A percentile compares a stretch with the other conserved stretches of the same genome.
These are phyloP conservation scores for Diprion similis DNA, from an alignment of 1,140 invertebrate species.

Conservation along the genomic window DNA sequence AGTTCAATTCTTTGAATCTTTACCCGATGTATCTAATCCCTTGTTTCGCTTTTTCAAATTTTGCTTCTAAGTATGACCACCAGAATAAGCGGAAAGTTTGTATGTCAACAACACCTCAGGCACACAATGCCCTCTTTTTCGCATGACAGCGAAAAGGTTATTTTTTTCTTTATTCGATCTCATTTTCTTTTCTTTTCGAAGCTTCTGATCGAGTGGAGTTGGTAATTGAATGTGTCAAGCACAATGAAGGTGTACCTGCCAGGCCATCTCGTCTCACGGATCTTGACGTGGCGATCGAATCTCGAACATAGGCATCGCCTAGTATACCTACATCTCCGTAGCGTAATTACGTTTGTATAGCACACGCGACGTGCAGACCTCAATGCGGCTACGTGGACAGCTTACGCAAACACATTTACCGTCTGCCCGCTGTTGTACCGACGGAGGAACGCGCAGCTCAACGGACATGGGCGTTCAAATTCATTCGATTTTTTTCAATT, in stretches of 20 bases:
- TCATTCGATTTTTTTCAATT: not conserved
- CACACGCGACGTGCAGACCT: not conserved
- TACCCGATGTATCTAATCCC: no score
- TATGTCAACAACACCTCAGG: no score
- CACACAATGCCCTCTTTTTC: no score
- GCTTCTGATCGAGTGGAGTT: no score
- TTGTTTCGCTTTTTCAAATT: no score
- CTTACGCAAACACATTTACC: not conserved
- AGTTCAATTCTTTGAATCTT: no score
- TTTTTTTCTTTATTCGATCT: no score
- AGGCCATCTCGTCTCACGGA: not conserved
- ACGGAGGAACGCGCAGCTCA: not conserved
- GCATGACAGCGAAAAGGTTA: no score
- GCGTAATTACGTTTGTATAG: constrained; percentile 2
- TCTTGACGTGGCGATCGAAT: not conserved
- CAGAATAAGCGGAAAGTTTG: no score
- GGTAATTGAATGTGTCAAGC: not conserved
- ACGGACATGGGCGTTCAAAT: not conserved
- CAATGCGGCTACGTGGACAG: not conserved
- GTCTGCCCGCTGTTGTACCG: not conserved
- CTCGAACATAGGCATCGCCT: not conserved
- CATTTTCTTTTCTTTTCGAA: no score
- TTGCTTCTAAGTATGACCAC: no score
- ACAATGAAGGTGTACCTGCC: not conserved
- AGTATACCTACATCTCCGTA: not conserved